Conservation (phyloP, 1,140 invertebrate genomes). For the Pseudobourletiella spinata region DNA sequence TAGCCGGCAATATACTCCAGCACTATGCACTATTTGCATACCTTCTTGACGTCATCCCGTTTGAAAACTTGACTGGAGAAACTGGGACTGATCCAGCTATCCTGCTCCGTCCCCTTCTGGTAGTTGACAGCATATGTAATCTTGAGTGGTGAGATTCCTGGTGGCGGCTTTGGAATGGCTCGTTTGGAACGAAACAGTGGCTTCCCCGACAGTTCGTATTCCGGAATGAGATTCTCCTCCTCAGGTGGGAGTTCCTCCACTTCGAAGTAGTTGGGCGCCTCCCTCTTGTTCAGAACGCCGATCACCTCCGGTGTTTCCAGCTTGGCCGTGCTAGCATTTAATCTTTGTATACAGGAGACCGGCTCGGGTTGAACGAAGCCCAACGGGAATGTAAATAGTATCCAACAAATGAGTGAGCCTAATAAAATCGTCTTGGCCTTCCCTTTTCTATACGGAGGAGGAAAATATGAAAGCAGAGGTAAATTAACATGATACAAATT, state of each 20-base stretch:
- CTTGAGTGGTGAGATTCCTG: constrained; percentile 59
- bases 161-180: constrained; percentile 21
- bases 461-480: too few species aligned
- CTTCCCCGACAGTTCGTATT: neutral
- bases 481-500: constrained; percentile 8
- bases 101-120: constrained; percentile 55
- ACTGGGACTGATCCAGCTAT: constrained; percentile 75
- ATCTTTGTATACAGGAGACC: constrained; percentile 67
- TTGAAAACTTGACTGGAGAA: constrained; percentile 59
- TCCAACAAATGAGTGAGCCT: constrained; percentile 87
- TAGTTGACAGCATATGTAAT: constrained; percentile 75
- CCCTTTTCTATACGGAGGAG: constrained; percentile 59
- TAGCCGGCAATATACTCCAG: too few species aligned
- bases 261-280: neutral
- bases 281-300: neutral
- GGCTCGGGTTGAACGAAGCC: constrained; percentile 90
- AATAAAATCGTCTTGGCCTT: constrained; percentile 79
- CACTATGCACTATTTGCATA: too few species aligned
- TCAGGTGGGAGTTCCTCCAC: neutral
- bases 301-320: constrained; percentile 19
- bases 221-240: neutral
- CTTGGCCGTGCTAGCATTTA: constrained; percentile 57
- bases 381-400: constrained; percentile 89
- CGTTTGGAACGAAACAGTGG: constrained; percentile 14
- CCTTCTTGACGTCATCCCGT: constrained; percentile 78